Conservation (phyloP, 2,113 vertebrate species). For the Syngnathus typhle region DNA sequence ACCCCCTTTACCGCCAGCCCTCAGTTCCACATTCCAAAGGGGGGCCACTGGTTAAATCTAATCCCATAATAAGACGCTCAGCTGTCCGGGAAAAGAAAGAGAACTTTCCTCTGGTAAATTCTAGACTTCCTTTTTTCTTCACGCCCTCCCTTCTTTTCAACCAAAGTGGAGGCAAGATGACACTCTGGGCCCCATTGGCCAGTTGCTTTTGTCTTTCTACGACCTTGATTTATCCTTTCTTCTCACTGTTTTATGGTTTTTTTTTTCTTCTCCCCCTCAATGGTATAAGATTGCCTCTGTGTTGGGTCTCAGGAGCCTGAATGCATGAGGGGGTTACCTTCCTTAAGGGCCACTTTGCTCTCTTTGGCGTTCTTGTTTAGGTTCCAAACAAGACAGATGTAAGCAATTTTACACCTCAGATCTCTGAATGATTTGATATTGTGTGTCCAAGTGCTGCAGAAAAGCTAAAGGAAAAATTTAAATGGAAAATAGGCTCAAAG, state of each 20-base stretch:
- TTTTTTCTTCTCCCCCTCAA: slow-evolving; percentile 17
- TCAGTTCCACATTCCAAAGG: slow-evolving; percentile 63
- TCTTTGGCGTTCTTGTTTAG: slow-evolving; percentile 37
- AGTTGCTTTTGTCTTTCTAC: slow-evolving; percentile 64
- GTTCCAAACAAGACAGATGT: slow-evolving; percentile 38
- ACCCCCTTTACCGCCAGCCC: slow-evolving; percentile 56
- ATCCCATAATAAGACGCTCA: slow-evolving; percentile 79
- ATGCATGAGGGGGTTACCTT: slow-evolving; percentile 36
- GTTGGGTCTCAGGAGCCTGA: slow-evolving; percentile 41
- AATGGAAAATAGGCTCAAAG: too few relatives aligned
- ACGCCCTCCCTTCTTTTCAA: slow-evolving; percentile 42
- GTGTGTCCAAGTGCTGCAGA: too few relatives aligned
- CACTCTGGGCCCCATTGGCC: slow-evolving; percentile 60
- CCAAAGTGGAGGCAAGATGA: slow-evolving; percentile 62
- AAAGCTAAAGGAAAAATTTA: too few relatives aligned
- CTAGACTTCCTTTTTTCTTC: slow-evolving; percentile 53
- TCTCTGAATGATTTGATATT: neutral
- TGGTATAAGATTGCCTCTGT: slow-evolving; percentile 54
- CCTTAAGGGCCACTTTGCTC: slow-evolving; percentile 40
- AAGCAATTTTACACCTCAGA: slow-evolving; percentile 49
- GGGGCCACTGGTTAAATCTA: slow-evolving; percentile 73
- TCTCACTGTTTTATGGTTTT: slow-evolving; percentile 27
- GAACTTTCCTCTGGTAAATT: slow-evolving; percentile 70
- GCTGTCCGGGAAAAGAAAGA: slow-evolving; percentile 75
- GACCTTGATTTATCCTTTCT: slow-evolving; percentile 58